Evolutionary conservation across 2,888 invertebrate species (phyloP).

Genomic region (Xylota sylvarum): DNA sequence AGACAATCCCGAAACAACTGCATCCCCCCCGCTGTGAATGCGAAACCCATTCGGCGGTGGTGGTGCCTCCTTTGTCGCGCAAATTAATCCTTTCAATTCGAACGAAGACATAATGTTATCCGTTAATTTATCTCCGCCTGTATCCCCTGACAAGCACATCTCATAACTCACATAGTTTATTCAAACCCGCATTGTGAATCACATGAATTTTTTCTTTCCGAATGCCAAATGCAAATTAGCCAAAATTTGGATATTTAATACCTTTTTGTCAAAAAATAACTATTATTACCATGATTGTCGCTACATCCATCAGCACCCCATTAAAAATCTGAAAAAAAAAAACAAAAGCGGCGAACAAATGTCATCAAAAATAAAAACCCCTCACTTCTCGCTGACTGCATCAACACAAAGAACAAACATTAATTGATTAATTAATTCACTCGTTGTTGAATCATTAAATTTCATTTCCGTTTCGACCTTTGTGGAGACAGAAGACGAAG

Average conservation of each 20-base stretch:
- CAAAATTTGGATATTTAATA: slow-evolving; percentile 39
- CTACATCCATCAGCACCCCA: slow-evolving; percentile 71
- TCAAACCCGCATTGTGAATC: slow-evolving; percentile 23
- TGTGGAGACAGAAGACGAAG: slow-evolving; percentile 14
- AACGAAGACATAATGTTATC: slow-evolving; percentile 51
- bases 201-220: slow-evolving; percentile 19
- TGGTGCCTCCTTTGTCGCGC: slow-evolving; percentile 26
- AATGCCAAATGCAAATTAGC: slow-evolving; percentile 48
- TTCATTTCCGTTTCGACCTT: slow-evolving; percentile 62
- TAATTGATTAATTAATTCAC: slow-evolving; percentile 75
- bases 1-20: background rate
- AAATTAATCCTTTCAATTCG: slow-evolving; percentile 60
- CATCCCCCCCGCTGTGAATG: slow-evolving; percentile 43
- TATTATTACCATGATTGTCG: slow-evolving; percentile 47
- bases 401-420: slow-evolving; percentile 40
- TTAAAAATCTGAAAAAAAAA: slow-evolving; percentile 39
- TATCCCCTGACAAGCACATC: slow-evolving; percentile 49
- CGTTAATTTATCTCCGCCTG: slow-evolving; percentile 49
- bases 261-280: slow-evolving; percentile 28
- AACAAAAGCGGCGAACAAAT: slow-evolving; percentile 45
- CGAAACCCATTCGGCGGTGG: slow-evolving; percentile 28
- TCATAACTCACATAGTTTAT: slow-evolving; percentile 62
- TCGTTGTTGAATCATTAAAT: slow-evolving; percentile 68
- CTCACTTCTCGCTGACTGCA: background rate
- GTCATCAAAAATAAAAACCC: slow-evolving; percentile 9